phyloP scores from a whole-genome alignment of 2,113 vertebrate species.

The Eulacestoma nigropectus region DNA sequence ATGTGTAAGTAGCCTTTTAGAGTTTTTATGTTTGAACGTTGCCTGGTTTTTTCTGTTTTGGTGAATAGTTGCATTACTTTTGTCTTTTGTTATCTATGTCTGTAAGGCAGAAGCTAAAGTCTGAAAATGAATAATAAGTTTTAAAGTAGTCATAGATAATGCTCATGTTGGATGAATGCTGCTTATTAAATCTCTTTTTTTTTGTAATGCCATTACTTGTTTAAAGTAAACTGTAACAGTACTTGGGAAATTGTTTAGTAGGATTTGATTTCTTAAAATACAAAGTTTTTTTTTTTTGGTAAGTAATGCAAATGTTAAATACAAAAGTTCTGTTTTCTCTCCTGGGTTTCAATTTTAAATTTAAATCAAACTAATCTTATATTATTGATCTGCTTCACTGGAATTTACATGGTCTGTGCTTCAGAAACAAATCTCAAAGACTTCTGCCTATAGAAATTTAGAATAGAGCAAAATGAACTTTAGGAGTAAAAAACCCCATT shows the following conservation, averaged over 20 bases:
- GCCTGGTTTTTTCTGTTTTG: background rate
- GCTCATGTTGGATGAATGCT: background rate
- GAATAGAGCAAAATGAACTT: background rate
- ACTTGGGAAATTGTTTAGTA: background rate
- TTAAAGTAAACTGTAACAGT: background rate
- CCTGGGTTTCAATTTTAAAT: background rate
- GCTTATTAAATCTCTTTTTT: background rate
- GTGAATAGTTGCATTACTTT: background rate
- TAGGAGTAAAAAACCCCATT: background rate
- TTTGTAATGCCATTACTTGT: background rate
- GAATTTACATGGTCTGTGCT: background rate
- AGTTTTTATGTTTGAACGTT: background rate
- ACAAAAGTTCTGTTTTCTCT: background rate
- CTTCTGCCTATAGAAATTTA: background rate
- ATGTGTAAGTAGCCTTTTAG: slow-evolving; percentile 7
- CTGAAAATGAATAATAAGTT: slow-evolving; percentile 8
- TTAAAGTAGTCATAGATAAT: slow-evolving; percentile 7
- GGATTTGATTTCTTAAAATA: background rate
- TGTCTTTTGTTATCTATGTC: slow-evolving; percentile 9
- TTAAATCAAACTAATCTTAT: background rate
- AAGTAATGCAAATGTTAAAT: background rate
- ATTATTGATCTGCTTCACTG: background rate
- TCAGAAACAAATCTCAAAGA: background rate
- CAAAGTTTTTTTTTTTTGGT: background rate
- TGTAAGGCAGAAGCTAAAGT: background rate